Percentiles rank a stretch among this genome's conserved stretches.
These are phyloP conservation scores for Palythoa caribaeorum DNA, from an alignment of 92 coral and sea anemone genomes.

Conservation along the genomic window DNA sequence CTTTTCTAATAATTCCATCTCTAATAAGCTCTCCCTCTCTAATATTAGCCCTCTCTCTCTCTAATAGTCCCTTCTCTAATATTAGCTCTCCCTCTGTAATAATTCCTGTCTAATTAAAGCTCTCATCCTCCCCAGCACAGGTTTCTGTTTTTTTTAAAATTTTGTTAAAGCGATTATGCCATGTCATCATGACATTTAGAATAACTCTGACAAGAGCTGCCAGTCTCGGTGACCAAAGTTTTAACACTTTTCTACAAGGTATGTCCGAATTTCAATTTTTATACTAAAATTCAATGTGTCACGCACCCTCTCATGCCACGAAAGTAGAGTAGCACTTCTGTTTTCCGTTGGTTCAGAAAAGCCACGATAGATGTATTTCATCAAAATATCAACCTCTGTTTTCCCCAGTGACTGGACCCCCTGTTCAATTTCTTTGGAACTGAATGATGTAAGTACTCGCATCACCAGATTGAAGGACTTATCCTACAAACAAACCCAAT, in stretches of 20 bases:
- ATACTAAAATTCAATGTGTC: neutral
- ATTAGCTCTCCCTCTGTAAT: too few species aligned
- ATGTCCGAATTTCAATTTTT: too few species aligned
- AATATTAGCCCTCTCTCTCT: too few species aligned
- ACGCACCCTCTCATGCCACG: constrained; percentile 98
- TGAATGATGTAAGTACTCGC: constrained; percentile 84
- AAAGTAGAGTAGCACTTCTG: constrained; percentile 81
- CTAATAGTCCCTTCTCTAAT: too few species aligned
- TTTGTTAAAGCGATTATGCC: too few species aligned
- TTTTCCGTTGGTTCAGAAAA: constrained; percentile 92
- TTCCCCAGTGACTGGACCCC: constrained; percentile 83
- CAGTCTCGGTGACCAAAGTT: neutral
- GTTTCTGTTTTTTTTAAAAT: too few species aligned
- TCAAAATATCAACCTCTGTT: constrained; percentile 83
- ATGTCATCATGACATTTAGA: too few species aligned
- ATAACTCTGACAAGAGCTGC: neutral
- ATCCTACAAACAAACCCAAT: constrained; percentile 61
- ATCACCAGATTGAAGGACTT: constrained; percentile 90
- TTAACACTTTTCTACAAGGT: neutral
- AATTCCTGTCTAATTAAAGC: too few species aligned
- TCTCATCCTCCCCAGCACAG: too few species aligned
- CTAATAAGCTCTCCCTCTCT: too few species aligned
- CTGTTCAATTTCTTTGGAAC: constrained; percentile 79
- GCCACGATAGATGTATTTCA: constrained; percentile 97
- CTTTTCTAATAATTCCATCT: too few species aligned